These are phyloP conservation scores for Pachycephala philippinensis DNA, from an alignment of 2,113 vertebrate genomes.

Conservation along the genomic window DNA sequence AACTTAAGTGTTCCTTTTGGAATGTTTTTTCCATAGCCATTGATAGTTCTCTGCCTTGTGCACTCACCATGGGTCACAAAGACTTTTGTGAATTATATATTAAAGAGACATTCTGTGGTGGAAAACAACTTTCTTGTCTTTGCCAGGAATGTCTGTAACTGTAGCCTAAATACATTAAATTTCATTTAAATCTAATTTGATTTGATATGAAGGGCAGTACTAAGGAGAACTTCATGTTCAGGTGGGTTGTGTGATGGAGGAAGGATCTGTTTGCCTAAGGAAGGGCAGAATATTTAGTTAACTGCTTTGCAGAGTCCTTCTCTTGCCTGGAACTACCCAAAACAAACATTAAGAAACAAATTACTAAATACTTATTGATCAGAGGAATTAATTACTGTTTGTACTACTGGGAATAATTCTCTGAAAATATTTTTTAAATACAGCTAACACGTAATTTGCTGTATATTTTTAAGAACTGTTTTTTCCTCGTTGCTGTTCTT, in stretches of 20 bases:
- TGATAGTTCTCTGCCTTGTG: not conserved
- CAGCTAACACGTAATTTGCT: not conserved
- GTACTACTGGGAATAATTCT: not conserved
- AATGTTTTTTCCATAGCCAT: not conserved
- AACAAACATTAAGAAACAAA: not conserved
- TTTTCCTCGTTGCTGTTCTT: not conserved
- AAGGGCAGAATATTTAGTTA: not conserved
- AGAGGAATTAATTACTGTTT: not conserved
- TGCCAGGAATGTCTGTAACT: not conserved
- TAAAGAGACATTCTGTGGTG: not conserved
- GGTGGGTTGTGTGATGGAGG: not conserved
- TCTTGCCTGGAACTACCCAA: not conserved
- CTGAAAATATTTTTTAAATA: not conserved
- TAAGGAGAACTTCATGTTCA: not conserved
- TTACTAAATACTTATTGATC: not conserved
- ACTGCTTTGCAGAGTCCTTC: not conserved
- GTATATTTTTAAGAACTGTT: not conserved
- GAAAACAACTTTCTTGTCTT: not conserved
- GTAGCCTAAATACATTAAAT: not conserved
- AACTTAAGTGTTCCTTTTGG: not conserved
- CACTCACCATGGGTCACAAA: not conserved
- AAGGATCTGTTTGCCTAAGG: not conserved
- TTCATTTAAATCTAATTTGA: not conserved
- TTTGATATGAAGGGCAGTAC: not conserved
- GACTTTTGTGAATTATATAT: not conserved